Conservation (phyloP, 1,140 invertebrate genomes). For the Orchesella cincta region DNA sequence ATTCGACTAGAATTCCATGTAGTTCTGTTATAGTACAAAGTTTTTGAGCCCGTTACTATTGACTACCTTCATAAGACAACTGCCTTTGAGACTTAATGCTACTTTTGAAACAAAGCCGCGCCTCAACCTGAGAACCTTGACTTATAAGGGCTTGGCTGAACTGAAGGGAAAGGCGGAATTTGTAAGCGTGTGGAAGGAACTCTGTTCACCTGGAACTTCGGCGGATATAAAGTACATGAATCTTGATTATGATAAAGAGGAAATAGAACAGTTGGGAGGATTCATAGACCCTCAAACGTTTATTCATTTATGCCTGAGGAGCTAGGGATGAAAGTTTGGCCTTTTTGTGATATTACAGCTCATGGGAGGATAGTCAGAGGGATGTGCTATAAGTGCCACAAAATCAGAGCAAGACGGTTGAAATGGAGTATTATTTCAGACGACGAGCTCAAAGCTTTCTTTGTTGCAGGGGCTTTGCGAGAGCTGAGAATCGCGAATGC, state of each 20-base stretch:
- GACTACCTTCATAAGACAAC: conserved; percentile 31
- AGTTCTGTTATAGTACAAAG: conserved; percentile 41
- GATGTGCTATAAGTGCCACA: conserved; percentile 1
- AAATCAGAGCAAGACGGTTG: background rate
- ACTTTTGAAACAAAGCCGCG: conserved; percentile 1
- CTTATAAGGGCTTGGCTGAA: conserved; percentile 35
- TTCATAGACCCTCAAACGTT: conserved; percentile 42
- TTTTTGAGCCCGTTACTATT: conserved; percentile 39
- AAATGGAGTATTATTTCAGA: conserved; percentile 24
- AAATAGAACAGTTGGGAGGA: conserved; percentile 37
- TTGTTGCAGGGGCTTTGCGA: conserved; percentile 30
- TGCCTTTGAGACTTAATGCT: conserved; percentile 19
- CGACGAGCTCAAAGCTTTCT: conserved; percentile 20
- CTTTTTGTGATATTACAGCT: conserved; percentile 44
- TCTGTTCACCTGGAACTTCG: conserved; percentile 40
- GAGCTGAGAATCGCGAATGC: background rate
- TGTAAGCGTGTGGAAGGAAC: conserved; percentile 45
- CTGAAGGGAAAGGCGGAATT: conserved; percentile 28
- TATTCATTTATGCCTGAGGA: conserved; percentile 32
- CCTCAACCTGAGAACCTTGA: conserved; percentile 21
- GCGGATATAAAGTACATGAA: conserved; percentile 18
- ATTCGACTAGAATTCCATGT: conserved; percentile 28
- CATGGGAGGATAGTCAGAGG: conserved; percentile 30
- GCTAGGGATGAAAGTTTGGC: conserved; percentile 38
- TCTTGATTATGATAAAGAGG: background rate